phyloP scores from a whole-genome alignment of 2,113 vertebrate species.

The Malurus cyaneus region DNA sequence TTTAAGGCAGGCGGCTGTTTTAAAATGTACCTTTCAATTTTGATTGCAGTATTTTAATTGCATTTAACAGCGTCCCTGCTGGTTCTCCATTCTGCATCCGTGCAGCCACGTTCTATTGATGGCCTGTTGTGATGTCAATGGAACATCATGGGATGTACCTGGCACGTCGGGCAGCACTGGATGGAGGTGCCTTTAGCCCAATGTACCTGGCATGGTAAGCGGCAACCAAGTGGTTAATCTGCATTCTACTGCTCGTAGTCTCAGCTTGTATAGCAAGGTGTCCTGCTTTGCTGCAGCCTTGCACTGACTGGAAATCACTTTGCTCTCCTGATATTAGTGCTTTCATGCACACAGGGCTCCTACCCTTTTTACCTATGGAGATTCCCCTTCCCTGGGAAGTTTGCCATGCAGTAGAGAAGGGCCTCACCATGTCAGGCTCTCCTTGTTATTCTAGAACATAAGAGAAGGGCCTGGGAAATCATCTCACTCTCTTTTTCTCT shows the following conservation, averaged over 20 bases:
- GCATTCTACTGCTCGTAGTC: slow-evolving; percentile 61
- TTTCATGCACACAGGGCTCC: not conserved
- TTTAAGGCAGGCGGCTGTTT: slow-evolving; percentile 54
- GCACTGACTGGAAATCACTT: slow-evolving; percentile 46
- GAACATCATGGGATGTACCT: slow-evolving; percentile 75
- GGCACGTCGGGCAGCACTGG: slow-evolving; percentile 70
- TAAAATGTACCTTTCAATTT: slow-evolving; percentile 70
- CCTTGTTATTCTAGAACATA: not conserved
- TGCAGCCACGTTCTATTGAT: slow-evolving; percentile 73
- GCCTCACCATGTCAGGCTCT: not conserved
- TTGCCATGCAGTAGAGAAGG: not conserved
- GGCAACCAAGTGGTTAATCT: slow-evolving; percentile 68
- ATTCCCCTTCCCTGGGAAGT: not conserved
- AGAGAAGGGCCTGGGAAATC: not conserved
- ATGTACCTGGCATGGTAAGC: slow-evolving; percentile 74
- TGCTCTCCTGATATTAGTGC: slow-evolving; percentile 48
- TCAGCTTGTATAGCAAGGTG: slow-evolving; percentile 43
- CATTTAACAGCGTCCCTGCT: slow-evolving; percentile 73
- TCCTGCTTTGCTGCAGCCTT: slow-evolving; percentile 56
- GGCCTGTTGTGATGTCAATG: slow-evolving; percentile 76
- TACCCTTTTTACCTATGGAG: not conserved
- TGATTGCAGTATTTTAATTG: slow-evolving; percentile 75
- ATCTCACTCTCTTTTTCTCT: not conserved
- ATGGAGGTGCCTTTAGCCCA: slow-evolving; percentile 73
- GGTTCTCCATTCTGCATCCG: slow-evolving; percentile 70